A percentile compares a stretch with the other conserved stretches of the same genome.
Evolutionary conservation across 2,113 vertebrate species (phyloP).

Genomic region (Zosterops japonicus): DNA sequence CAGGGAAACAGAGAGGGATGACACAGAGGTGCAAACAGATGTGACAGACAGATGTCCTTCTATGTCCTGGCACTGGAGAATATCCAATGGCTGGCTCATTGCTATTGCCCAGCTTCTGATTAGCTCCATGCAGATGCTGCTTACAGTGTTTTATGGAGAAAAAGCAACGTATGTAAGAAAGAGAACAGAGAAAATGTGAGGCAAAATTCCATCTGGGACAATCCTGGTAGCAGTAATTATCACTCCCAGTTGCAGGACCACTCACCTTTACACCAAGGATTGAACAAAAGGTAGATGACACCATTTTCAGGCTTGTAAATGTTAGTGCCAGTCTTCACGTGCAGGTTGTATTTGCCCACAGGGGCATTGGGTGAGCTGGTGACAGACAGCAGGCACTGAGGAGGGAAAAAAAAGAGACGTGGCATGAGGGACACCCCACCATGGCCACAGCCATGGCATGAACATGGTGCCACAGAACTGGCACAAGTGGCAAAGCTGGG

Average conservation of each 20-base stretch:
- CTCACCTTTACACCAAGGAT: conserved; percentile 74
- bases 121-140: background rate
- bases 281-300: conserved; percentile 70
- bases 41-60: background rate
- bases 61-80: rapidly evolving
- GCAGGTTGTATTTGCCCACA: conserved; percentile 65
- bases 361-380: conserved; percentile 27
- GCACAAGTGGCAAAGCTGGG: rapidly evolving
- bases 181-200: background rate
- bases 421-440: background rate
- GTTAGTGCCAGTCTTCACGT: conserved; percentile 4
- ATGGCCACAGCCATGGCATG: background rate
- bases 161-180: background rate
- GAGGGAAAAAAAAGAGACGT: background rate
- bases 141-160: background rate
- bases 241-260: background rate
- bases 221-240: background rate
- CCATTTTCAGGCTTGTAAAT: background rate
- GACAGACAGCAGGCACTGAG: conserved; percentile 63
- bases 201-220: background rate
- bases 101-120: background rate
- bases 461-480: background rate
- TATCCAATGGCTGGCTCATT: background rate
- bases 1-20: background rate
- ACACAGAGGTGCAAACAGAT: background rate